Conservation (phyloP, 2,113 vertebrate species). For the Channa argus region DNA sequence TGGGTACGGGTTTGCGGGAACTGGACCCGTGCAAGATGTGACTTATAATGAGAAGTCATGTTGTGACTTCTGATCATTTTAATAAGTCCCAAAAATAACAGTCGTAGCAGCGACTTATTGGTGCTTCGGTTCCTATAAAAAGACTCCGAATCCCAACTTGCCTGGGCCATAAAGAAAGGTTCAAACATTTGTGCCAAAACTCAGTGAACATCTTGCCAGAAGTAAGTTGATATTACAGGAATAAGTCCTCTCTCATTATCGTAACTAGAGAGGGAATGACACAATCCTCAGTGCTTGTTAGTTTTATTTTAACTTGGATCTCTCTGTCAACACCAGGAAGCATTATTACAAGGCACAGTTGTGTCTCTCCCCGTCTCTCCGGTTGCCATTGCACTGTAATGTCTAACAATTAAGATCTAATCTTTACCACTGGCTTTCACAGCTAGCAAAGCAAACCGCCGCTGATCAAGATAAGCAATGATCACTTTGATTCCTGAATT, state of each 20-base stretch:
- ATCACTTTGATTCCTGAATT: slow-evolving; percentile 64
- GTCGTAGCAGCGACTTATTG: not conserved
- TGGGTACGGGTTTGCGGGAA: not conserved
- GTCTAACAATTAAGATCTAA: slow-evolving; percentile 74
- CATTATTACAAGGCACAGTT: slow-evolving; percentile 55
- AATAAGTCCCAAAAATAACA: not conserved
- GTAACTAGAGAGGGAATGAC: slow-evolving; percentile 50
- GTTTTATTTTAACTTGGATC: slow-evolving; percentile 49
- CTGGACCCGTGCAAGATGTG: not conserved
- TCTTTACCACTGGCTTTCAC: slow-evolving; percentile 61
- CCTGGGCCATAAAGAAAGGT: not conserved
- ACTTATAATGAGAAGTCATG: not conserved
- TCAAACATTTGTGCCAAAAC: slow-evolving; percentile 12
- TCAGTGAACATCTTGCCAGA: slow-evolving; percentile 30
- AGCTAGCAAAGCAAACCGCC: slow-evolving; percentile 49
- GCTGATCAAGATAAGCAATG: slow-evolving; percentile 68
- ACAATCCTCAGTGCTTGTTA: slow-evolving; percentile 32
- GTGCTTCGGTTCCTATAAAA: slow-evolving; percentile 1
- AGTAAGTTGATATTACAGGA: slow-evolving; percentile 38
- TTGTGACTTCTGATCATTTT: not conserved
- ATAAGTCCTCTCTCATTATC: slow-evolving; percentile 55
- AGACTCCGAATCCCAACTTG: not conserved
- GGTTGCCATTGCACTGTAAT: slow-evolving; percentile 61
- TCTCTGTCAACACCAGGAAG: slow-evolving; percentile 43
- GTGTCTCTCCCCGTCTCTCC: slow-evolving; percentile 41